Base-by-base conservation (phyloP, 2,113 vertebrate species). In the Cervus canadensis region DNA sequence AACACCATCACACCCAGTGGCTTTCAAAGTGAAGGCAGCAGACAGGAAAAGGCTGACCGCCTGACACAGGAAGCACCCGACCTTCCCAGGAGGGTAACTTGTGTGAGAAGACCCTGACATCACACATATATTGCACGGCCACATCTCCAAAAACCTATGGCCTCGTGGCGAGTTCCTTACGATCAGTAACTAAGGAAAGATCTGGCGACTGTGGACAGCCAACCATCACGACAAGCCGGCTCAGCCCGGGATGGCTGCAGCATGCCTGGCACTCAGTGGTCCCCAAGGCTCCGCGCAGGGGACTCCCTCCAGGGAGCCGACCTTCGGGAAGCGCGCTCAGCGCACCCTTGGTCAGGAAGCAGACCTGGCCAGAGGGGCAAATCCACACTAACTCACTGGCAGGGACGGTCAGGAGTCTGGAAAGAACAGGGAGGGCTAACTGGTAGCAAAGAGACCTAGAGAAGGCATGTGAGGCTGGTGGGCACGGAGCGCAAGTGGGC, bases 401-500 rank as follows among this genome's bases (percentile, higher is more conserved):
- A 36, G 23, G n/a, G 82, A 23, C 0, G 1, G 59, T 15, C 59
- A 45, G 86, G 36, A 59, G 45, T 50, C 12, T 54, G n/a, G 62
- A 17, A 60, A 71, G 26, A 43, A 57, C 5, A 67, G 8, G 28
- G 7, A 50, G 43, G 21, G 33, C 17, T 16, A 17, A 30, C 3
- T 0, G 8, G 43, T 4, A 16, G 33, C 74, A 89, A 5, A 78
- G 30, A 74, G 36, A 33, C 40, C 48, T 30, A 28, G 89, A 36
- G 33, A 30, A 59, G 79, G 78, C 1, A 3, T 15, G n/a, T 56
- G 36, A 57, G 57, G 67, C n/a, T 12, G 43, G 14, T 2, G n/a
- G 23, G 40, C 85, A 17, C 0, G 2, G 13, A n/a, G 43, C 0
- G 2, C 57, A 45, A 25, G 48, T 74, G 8, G 0, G 30, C 5